These are phyloP conservation scores for Rhodinocichla rosea DNA, from an alignment of 2,113 vertebrate species.

Conservation along the genomic window DNA sequence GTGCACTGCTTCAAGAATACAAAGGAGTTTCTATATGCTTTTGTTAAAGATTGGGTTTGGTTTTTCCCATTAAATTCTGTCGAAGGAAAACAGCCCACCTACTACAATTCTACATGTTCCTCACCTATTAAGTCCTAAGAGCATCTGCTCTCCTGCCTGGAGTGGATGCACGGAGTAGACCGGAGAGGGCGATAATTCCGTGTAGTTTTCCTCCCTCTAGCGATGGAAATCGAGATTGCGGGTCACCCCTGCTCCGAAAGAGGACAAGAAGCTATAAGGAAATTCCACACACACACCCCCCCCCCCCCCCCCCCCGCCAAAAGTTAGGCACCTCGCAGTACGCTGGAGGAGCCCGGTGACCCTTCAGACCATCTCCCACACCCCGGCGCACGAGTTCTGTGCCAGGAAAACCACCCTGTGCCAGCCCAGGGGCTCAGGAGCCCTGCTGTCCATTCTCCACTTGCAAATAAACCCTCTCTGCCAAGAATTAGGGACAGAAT, in stretches of 20 bases:
- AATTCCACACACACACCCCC: too few relatives aligned
- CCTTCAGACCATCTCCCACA: not conserved
- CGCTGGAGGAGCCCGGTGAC: rapidly evolving
- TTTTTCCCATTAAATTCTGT: not conserved
- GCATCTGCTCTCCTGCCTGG: not conserved
- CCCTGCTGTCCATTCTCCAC: not conserved
- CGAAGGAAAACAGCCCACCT: not conserved
- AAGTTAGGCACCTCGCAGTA: not conserved
- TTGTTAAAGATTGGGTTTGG: not conserved
- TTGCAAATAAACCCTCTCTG: not conserved
- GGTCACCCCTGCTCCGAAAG: not conserved
- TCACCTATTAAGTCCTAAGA: not conserved
- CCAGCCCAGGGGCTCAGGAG: rapidly evolving
- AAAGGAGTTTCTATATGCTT: not conserved
- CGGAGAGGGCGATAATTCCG: slow-evolving; percentile 25
- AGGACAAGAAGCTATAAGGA: rapidly evolving
- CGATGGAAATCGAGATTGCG: slow-evolving; percentile 62
- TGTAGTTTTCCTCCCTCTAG: slow-evolving; percentile 82
- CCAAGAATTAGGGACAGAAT: not conserved
- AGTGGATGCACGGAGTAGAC: rapidly evolving
- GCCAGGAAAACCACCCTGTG: not conserved
- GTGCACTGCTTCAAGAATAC: not conserved
- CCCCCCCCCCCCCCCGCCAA: rapidly evolving
- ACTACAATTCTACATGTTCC: not conserved
- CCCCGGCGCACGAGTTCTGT: rapidly evolving